Percentiles rank a stretch among this genome's conserved stretches.
Conservation (phyloP, 2,888 invertebrate species). For the Masnerella sp. region DNA sequence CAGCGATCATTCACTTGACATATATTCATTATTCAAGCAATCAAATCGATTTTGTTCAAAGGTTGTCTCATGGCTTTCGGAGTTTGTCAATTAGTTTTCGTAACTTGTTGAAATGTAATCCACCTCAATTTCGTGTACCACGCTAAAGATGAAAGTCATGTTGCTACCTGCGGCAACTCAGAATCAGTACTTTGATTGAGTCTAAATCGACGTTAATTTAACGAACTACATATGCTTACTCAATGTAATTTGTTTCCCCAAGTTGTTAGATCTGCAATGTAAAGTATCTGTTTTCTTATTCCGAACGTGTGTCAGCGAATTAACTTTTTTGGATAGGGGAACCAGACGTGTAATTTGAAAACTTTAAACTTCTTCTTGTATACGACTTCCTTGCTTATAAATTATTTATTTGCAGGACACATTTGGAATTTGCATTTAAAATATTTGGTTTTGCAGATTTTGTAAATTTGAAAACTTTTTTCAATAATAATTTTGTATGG, state of each 20-base stretch:
- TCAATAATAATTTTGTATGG: no score
- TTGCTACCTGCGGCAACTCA: slow-evolving; percentile 32
- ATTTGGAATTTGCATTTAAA: no score
- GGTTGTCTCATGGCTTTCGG: slow-evolving; percentile 41
- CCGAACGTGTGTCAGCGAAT: no score
- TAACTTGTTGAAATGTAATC: slow-evolving; percentile 56
- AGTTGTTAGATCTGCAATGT: no score
- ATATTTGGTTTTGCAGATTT: no score
- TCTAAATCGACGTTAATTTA: slow-evolving; percentile 49
- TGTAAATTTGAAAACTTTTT: no score
- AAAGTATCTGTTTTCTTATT: no score
- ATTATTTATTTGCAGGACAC: no score
- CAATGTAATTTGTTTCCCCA: slow-evolving; percentile 14
- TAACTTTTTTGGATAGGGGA: no score
- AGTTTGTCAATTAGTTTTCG: slow-evolving; percentile 52
- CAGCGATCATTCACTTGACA: slow-evolving; percentile 43
- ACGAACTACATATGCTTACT: slow-evolving; percentile 18
- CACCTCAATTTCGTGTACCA: slow-evolving; percentile 45
- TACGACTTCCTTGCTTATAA: no score
- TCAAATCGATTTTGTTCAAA: slow-evolving; percentile 46
- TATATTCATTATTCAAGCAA: slow-evolving; percentile 53
- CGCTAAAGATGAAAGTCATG: slow-evolving; percentile 43
- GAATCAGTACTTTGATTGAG: slow-evolving; percentile 44
- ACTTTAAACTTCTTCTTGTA: no score
- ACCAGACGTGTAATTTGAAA: no score